Percentiles rank a stretch among this genome's conserved stretches.
Evolutionary conservation across 2,888 invertebrate species (phyloP).

Genomic region (Dysmachus trigonus): DNA sequence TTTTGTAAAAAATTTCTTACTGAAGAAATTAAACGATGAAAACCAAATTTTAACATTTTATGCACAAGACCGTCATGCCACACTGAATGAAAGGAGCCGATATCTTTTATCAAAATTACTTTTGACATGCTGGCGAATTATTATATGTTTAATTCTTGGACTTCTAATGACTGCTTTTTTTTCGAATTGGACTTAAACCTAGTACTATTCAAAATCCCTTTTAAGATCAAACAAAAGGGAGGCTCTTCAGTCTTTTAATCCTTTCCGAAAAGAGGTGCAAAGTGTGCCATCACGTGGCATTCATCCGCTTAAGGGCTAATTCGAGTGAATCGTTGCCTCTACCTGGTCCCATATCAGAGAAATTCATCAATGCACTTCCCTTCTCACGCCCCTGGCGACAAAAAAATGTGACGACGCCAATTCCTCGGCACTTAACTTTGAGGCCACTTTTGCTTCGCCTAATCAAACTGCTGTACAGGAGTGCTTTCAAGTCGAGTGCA

Average conservation of each 20-base stretch:
- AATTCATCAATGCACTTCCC: not conserved
- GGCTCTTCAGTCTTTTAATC: not conserved
- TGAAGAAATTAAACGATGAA: no score
- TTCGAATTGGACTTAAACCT: not conserved
- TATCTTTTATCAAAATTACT: no score
- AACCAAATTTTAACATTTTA: no score
- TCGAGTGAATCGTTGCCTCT: not conserved
- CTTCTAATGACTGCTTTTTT: no score
- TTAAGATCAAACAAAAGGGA: not conserved
- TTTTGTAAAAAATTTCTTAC: no score
- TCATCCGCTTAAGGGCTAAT: not conserved
- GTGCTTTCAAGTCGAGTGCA: not conserved
- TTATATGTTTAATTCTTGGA: no score
- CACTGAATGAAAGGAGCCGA: no score
- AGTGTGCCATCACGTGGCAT: not conserved
- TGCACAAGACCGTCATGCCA: no score
- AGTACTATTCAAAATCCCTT: not conserved
- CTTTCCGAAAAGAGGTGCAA: not conserved
- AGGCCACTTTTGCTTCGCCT: not conserved
- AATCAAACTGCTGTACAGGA: not conserved
- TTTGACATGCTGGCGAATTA: no score
- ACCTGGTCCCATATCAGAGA: not conserved
- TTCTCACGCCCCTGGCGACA: not conserved
- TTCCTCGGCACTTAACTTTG: not conserved
- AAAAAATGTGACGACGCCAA: not conserved